A percentile compares a stretch with the other conserved stretches of the same genome.
These are phyloP conservation scores for Spodoptera littoralis DNA, from an alignment of 2,888 invertebrate genomes.

Conservation along the genomic window DNA sequence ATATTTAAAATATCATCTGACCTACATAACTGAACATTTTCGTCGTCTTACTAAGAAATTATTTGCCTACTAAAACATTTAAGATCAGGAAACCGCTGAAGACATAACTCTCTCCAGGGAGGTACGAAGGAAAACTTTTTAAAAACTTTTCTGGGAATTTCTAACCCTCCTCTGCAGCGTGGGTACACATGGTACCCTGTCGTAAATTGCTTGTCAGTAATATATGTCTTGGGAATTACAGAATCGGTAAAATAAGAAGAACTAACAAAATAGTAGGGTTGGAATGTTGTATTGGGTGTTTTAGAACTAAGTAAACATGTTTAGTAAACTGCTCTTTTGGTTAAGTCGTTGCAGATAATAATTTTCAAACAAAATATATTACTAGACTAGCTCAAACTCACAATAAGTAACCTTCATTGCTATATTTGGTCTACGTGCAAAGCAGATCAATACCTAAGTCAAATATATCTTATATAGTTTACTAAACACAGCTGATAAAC, in stretches of 20 bases:
- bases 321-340: too few species aligned
- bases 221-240: constrained; percentile 30
- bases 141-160: constrained; percentile 5
- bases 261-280: constrained; percentile 38
- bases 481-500: too few species aligned
- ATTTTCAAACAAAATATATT: too few species aligned
- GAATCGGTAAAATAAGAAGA: constrained; percentile 5
- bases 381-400: too few species aligned
- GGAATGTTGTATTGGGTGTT: not conserved
- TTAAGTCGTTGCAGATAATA: too few species aligned
- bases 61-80: not conserved
- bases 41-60: too few species aligned
- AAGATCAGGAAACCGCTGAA: not conserved
- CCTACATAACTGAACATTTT: too few species aligned
- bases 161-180: constrained; percentile 7
- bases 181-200: constrained; percentile 34
- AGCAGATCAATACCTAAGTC: too few species aligned
- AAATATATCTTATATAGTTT: too few species aligned
- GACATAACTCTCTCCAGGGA: not conserved
- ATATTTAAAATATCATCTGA: too few species aligned
- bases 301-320: constrained; percentile 9
- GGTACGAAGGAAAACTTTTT: constrained; percentile 1
- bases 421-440: too few species aligned
- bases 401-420: too few species aligned
- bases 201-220: constrained; percentile 37